phyloP scores from a whole-genome alignment of 1,140 invertebrate species.

The Homalodisca vitripennis region DNA sequence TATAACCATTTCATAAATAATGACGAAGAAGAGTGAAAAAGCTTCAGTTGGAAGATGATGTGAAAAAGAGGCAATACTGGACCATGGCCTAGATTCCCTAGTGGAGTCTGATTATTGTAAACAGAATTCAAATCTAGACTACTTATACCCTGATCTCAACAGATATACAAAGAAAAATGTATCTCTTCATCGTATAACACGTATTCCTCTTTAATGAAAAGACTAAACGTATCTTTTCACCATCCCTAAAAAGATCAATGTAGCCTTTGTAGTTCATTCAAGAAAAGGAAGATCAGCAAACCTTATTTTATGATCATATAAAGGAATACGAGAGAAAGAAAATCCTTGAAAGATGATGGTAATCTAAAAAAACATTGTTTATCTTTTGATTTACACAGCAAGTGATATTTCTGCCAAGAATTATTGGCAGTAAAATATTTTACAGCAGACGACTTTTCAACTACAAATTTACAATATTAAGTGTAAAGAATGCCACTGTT shows the following conservation, averaged over 20 bases:
- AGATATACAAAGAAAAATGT: neutral
- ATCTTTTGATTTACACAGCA: constrained; percentile 7
- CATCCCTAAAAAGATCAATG: constrained; percentile 6
- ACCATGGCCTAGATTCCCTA: no score
- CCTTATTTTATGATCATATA: neutral
- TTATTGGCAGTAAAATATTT: constrained; percentile 14
- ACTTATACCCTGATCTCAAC: constrained; percentile 10
- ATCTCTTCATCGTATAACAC: neutral
- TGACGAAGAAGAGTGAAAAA: no score
- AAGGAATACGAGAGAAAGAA: neutral
- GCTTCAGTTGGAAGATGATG: no score
- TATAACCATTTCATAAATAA: no score
- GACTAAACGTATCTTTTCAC: neutral
- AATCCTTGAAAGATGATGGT: neutral
- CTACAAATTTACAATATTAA: constrained; percentile 41
- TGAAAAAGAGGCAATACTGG: no score
- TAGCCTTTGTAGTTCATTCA: neutral
- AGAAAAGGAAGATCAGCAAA: neutral
- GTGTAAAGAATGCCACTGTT: constrained; percentile 38
- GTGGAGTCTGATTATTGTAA: neutral
- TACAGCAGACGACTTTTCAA: constrained; percentile 13
- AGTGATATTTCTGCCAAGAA: neutral
- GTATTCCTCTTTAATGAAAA: neutral
- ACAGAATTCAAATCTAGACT: neutral
- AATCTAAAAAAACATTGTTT: neutral